Conservation (phyloP, 1,140 invertebrate genomes). For the Drosophila ogumai region DNA sequence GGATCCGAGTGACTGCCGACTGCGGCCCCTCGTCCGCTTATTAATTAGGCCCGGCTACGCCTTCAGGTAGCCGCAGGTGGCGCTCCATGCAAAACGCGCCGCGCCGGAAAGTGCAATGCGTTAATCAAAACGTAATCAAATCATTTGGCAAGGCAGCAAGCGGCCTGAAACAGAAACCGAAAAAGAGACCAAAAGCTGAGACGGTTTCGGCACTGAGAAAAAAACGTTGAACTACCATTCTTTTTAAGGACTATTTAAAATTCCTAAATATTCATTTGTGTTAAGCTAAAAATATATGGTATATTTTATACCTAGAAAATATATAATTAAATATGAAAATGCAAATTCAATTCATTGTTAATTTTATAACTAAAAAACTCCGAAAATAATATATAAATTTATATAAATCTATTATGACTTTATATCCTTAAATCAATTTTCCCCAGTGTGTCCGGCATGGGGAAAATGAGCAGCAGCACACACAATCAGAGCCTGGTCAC, state of each 20-base stretch:
- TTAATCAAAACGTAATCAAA: conserved; percentile 83
- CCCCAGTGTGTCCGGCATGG: conserved; percentile 10
- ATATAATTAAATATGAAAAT: too few species aligned
- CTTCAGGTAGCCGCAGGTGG: conserved; percentile 82
- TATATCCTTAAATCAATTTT: background rate
- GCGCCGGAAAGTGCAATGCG: conserved; percentile 77
- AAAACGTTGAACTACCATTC: background rate
- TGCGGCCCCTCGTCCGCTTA: conserved; percentile 60
- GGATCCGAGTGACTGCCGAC: conserved; percentile 7
- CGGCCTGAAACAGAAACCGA: conserved; percentile 25
- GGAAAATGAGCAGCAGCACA: conserved; percentile 49
- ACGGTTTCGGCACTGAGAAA: background rate
- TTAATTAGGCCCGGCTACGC: conserved; percentile 82
- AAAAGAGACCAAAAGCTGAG: conserved; percentile 25
- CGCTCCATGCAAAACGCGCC: conserved; percentile 70
- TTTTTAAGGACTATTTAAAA: too few species aligned
- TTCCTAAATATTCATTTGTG: too few species aligned
- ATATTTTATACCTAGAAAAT: too few species aligned
- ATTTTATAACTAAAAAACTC: too few species aligned
- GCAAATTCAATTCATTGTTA: too few species aligned
- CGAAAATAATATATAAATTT: background rate
- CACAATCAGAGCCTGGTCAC: conserved; percentile 70
- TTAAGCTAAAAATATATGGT: too few species aligned
- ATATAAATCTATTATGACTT: background rate
- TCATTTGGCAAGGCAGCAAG: conserved; percentile 71